These are phyloP conservation scores for Trigoniulus corallinus DNA, from an alignment of 1,140 invertebrate species.

Conservation along the genomic window DNA sequence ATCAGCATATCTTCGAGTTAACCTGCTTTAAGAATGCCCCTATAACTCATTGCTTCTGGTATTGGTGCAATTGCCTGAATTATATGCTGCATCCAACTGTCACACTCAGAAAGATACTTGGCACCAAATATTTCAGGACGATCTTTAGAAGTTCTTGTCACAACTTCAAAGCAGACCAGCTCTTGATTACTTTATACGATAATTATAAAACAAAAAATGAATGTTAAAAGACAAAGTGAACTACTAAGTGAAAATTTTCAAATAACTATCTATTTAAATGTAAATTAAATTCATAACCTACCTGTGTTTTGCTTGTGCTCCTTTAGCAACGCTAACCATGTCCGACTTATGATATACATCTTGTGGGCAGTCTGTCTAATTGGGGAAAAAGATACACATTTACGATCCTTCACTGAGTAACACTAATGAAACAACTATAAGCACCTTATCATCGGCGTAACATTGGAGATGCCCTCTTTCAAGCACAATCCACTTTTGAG, in stretches of 20 bases:
- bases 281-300: too few species aligned
- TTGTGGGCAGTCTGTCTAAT: not conserved
- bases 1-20: not conserved
- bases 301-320: not conserved
- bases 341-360: not conserved
- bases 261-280: too few species aligned
- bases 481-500: not conserved
- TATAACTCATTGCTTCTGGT: not conserved
- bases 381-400: not conserved
- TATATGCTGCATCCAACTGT: slow-evolving; percentile 6
- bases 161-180: slow-evolving; percentile 5
- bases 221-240: not conserved
- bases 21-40: slow-evolving; percentile 5
- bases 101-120: not conserved
- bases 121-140: slow-evolving; percentile 4
- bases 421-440: not conserved
- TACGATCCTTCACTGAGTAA: too few species aligned
- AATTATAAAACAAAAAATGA: not conserved
- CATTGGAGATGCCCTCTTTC: not conserved
- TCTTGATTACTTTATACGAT: not conserved
- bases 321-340: slow-evolving; percentile 2
- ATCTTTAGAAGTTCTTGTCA: not conserved
- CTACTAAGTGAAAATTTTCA: too few species aligned
- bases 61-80: not conserved
- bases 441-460: not conserved